Conservation (phyloP, 2,888 invertebrate genomes). For the Ennomos quercinarius region DNA sequence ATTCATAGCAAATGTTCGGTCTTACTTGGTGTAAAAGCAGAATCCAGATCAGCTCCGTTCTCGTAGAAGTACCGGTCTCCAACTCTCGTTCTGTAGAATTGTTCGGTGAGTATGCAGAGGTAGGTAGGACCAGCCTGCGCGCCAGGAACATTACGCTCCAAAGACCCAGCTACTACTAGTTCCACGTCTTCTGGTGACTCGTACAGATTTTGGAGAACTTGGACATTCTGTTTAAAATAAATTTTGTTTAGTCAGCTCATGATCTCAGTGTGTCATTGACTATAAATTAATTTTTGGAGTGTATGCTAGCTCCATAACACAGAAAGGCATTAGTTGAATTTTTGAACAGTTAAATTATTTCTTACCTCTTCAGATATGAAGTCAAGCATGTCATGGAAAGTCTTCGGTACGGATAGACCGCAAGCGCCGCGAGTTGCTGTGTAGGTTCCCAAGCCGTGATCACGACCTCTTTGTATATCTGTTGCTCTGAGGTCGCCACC, state of each 20-base stretch:
- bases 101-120: conserved; percentile 94
- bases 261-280: too few relatives aligned
- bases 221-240: conserved; percentile 83
- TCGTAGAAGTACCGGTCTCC: conserved; percentile 96
- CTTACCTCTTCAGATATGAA: conserved; percentile 87
- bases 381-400: conserved; percentile 89
- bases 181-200: conserved; percentile 93
- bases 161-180: conserved; percentile 92
- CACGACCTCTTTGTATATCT: conserved; percentile 94
- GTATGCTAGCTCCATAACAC: too few relatives aligned
- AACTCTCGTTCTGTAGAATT: conserved; percentile 93
- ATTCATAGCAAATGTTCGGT: too few relatives aligned
- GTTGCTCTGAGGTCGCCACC: conserved; percentile 92
- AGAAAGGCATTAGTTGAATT: too few relatives aligned
- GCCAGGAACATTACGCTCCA: conserved; percentile 91
- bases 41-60: conserved; percentile 84
- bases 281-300: too few relatives aligned
- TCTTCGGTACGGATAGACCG: conserved; percentile 88
- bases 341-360: background rate
- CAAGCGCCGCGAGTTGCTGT: conserved; percentile 91
- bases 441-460: conserved; percentile 94
- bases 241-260: too few relatives aligned
- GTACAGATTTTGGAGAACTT: conserved; percentile 87
- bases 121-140: conserved; percentile 94
- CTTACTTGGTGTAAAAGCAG: conserved; percentile 88